phyloP scores from a whole-genome alignment of 2,888 invertebrate genomes.

The Hypomecis atomaria region DNA sequence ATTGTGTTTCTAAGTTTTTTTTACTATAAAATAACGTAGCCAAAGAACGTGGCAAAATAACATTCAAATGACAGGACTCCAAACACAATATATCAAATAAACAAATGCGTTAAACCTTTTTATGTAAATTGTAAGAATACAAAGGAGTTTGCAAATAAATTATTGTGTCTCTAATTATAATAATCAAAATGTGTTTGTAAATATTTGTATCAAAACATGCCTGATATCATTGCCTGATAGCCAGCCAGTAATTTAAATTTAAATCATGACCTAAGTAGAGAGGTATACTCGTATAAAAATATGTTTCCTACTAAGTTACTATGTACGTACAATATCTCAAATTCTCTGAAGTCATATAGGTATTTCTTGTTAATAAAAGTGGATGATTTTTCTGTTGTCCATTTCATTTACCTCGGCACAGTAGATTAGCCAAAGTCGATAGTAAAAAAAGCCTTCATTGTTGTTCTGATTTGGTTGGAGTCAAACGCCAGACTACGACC shows the following conservation, averaged over 20 bases:
- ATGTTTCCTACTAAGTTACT: too few relatives aligned
- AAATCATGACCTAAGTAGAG: conserved; percentile 1
- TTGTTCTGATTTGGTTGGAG: too few relatives aligned
- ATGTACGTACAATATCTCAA: too few relatives aligned
- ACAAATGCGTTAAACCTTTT: neutral
- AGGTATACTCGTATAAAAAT: neutral
- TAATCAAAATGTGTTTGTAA: neutral
- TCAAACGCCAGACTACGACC: too few relatives aligned
- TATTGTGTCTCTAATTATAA: neutral
- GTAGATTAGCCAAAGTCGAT: too few relatives aligned
- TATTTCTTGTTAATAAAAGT: too few relatives aligned
- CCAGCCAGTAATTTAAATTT: neutral
- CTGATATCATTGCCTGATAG: neutral
- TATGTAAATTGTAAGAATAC: neutral
- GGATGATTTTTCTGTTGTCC: too few relatives aligned
- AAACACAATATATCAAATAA: neutral
- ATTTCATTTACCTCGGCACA: too few relatives aligned
- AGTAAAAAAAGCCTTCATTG: too few relatives aligned
- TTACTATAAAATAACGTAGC: too few relatives aligned
- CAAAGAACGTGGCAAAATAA: neutral
- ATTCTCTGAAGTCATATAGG: too few relatives aligned
- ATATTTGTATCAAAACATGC: neutral
- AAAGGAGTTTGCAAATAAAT: neutral
- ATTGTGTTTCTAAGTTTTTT: neutral
- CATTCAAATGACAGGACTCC: neutral